Conservation (phyloP, 2,113 vertebrate species). For the Octodon degus region DNA sequence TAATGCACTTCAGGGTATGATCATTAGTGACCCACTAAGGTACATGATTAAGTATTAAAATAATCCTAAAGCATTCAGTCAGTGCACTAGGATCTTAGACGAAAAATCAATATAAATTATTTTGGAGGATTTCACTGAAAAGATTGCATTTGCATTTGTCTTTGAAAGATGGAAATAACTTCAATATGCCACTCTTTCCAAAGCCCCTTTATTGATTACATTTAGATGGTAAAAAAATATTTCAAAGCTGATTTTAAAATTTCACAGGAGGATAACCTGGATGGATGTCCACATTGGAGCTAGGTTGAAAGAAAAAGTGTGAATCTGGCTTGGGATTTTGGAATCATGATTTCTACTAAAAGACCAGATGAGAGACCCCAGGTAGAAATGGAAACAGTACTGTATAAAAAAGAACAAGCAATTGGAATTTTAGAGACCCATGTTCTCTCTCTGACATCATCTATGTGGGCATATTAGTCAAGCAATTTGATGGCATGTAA, state of each 20-base stretch:
- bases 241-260: slow-evolving; percentile 8
- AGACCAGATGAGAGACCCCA: not conserved
- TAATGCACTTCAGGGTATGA: slow-evolving; percentile 38
- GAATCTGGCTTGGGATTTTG: slow-evolving; percentile 6
- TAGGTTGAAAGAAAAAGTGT: not conserved
- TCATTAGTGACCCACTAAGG: slow-evolving; percentile 15
- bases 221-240: slow-evolving; percentile 28
- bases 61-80: slow-evolving; percentile 15
- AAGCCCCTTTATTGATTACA: slow-evolving; percentile 30
- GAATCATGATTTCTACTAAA: not conserved
- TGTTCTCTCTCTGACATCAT: not conserved
- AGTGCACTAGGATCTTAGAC: not conserved
- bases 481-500: not conserved
- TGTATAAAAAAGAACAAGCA: not conserved
- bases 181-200: slow-evolving; percentile 27
- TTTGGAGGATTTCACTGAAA: slow-evolving; percentile 51
- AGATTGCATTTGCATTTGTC: slow-evolving; percentile 34
- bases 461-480: not conserved
- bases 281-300: not conserved
- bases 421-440: not conserved
- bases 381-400: not conserved
- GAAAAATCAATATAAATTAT: slow-evolving; percentile 54
- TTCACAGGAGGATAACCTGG: not conserved
- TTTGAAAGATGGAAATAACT: slow-evolving; percentile 36
- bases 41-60: slow-evolving; percentile 53